Conservation (phyloP, 2,797 vertebrate species). For the Cryptoblepharus egeriae region DNA sequence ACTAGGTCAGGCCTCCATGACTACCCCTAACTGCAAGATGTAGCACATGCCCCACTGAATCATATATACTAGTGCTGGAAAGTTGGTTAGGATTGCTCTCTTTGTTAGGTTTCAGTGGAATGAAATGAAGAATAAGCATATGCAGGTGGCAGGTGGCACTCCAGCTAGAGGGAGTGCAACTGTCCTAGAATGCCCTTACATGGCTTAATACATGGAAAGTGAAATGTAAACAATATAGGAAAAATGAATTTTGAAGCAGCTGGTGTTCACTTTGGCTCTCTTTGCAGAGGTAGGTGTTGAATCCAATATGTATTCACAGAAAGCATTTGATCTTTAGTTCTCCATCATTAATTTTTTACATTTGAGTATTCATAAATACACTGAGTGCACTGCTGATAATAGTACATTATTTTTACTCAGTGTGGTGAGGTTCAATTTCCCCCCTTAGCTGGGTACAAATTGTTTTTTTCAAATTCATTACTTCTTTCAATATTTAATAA, state of each 20-base stretch:
- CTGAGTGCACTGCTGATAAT: not conserved
- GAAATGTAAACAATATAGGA: not conserved
- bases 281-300: not conserved
- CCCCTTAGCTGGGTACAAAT: not conserved
- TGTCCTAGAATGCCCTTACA: not conserved
- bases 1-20: no score
- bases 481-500: not conserved
- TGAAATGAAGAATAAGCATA: no score
- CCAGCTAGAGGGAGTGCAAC: no score
- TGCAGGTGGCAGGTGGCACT: no score
- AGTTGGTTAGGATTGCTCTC: no score
- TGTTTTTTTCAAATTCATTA: not conserved
- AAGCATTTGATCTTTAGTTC: conserved; percentile 1
- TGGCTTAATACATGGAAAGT: not conserved
- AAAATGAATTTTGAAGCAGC: not conserved
- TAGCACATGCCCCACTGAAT: no score
- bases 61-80: no score
- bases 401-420: not conserved
- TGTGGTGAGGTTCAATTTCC: not conserved
- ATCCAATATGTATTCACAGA: not conserved
- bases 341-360: not conserved
- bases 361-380: not conserved
- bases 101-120: no score
- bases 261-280: not conserved
- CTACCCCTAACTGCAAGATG: no score